These are phyloP conservation scores for Phocides pigmalion DNA, from an alignment of 1,140 invertebrate genomes.

Conservation along the genomic window DNA sequence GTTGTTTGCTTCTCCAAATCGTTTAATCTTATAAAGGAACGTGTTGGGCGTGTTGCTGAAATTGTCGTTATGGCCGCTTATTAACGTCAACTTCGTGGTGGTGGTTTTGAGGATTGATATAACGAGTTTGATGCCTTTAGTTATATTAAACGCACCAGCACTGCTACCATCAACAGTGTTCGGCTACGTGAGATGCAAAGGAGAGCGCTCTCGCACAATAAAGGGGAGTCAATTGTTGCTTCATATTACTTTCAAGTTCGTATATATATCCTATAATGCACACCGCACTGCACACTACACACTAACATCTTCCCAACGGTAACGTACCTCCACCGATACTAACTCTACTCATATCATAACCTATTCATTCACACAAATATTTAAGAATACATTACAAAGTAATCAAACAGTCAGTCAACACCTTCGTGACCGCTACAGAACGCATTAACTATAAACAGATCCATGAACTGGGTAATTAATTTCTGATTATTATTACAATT, in stretches of 20 bases:
- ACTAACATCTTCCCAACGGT: background rate
- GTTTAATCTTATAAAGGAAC: constrained; percentile 48
- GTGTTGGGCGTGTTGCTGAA: constrained; percentile 64
- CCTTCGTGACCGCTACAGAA: background rate
- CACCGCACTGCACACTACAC: constrained; percentile 45
- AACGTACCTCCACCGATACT: background rate
- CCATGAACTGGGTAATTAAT: background rate
- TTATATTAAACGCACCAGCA: constrained; percentile 48
- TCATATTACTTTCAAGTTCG: constrained; percentile 46
- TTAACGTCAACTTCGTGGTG: constrained; percentile 70
- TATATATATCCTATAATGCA: constrained; percentile 48
- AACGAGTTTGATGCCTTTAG: constrained; percentile 48
- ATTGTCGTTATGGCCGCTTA: constrained; percentile 69
- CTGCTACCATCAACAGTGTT: constrained; percentile 59
- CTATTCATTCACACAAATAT: background rate
- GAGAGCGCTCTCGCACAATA: constrained; percentile 72
- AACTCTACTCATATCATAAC: background rate
- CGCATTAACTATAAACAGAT: background rate
- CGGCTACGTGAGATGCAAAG: constrained; percentile 78
- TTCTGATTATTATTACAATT: background rate
- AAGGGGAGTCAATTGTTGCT: constrained; percentile 70
- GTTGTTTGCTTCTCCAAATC: constrained; percentile 34
- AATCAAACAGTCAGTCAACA: background rate
- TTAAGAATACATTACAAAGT: background rate
- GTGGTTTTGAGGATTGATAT: constrained; percentile 60